These are phyloP conservation scores for Cepaea nemoralis DNA, from an alignment of 1,140 invertebrate genomes.

Conservation along the genomic window DNA sequence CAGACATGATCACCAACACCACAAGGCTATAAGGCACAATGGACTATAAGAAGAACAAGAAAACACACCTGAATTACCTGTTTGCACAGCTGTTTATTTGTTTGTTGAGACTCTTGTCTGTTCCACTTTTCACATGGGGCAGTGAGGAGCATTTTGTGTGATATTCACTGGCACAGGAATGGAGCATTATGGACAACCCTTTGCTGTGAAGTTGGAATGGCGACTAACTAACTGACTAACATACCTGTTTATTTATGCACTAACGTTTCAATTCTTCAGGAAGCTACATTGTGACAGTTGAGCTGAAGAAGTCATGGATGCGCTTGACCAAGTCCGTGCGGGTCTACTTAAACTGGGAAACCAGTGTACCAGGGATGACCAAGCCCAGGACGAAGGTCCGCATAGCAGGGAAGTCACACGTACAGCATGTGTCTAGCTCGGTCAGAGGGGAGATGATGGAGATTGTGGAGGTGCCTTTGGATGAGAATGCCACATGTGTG, in stretches of 20 bases:
- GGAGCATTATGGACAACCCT: too few relatives aligned
- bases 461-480: constrained; percentile 47
- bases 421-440: constrained; percentile 25
- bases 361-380: background rate
- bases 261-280: constrained; percentile 31
- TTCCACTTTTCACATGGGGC: too few relatives aligned
- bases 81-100: too few relatives aligned
- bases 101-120: too few relatives aligned
- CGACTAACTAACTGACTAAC: too few relatives aligned
- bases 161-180: too few relatives aligned
- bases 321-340: constrained; percentile 43
- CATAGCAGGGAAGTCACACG: constrained; percentile 46
- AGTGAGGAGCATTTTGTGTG: too few relatives aligned
- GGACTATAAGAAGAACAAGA: background rate
- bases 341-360: constrained; percentile 49
- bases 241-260: too few relatives aligned
- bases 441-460: constrained; percentile 33
- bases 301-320: constrained; percentile 48
- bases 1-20: too few relatives aligned
- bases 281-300: constrained; percentile 45
- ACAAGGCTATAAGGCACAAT: too few relatives aligned
- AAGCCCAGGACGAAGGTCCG: constrained; percentile 46
- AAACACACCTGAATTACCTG: constrained; percentile 7
- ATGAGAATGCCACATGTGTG: constrained; percentile 41
- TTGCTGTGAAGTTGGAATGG: too few relatives aligned